Evolutionary conservation across 2,113 vertebrate genomes (phyloP).

Genomic region (Globicephala melas): DNA sequence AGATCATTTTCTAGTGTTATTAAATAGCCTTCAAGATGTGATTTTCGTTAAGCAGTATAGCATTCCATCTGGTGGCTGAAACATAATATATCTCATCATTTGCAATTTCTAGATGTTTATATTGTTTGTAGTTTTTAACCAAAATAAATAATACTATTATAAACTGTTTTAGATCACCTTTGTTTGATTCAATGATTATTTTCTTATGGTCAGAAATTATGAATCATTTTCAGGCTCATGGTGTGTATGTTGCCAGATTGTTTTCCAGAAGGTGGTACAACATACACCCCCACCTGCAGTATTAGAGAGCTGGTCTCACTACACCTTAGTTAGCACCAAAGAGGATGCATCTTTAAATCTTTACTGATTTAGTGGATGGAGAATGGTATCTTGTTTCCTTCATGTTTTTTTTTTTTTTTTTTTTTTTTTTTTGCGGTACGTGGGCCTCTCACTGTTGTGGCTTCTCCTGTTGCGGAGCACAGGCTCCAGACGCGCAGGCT

Average conservation of each 20-base stretch:
- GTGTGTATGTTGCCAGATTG: not conserved
- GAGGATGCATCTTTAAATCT: not conserved
- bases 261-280: not conserved
- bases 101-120: constrained; percentile 34
- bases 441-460: no score
- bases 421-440: not conserved
- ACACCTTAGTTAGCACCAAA: not conserved
- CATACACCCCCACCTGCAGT: not conserved
- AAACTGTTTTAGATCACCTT: not conserved
- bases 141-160: not conserved
- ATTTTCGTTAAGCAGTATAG: not conserved
- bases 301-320: not conserved
- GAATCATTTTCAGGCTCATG: not conserved
- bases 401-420: not conserved
- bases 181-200: not conserved
- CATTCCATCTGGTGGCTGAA: not conserved
- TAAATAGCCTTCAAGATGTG: not conserved
- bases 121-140: constrained; percentile 9
- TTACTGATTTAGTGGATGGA: not conserved
- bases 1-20: not conserved
- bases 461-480: no score
- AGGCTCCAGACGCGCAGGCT: no score
- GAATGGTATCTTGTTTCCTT: not conserved
- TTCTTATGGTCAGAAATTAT: not conserved
- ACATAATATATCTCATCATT: not conserved